Conservation (phyloP, 2,113 vertebrate species). For the Mola mola region DNA sequence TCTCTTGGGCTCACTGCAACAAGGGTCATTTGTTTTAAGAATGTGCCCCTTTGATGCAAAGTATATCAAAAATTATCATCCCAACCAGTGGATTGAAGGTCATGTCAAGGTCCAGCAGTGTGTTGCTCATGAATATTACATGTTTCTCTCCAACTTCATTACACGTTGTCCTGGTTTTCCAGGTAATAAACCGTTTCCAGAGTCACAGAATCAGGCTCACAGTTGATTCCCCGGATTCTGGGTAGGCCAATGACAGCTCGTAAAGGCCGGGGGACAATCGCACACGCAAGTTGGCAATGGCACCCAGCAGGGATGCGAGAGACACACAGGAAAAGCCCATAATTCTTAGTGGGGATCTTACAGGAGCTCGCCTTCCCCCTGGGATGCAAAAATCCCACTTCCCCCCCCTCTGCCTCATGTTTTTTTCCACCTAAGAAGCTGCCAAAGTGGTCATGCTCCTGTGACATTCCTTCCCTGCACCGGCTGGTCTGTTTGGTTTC, state of each 20-base stretch:
- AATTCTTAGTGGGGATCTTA: conserved; percentile 33
- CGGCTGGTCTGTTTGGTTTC: conserved; percentile 27
- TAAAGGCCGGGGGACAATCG: background rate
- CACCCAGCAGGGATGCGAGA: conserved; percentile 18
- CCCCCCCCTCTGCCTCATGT: background rate
- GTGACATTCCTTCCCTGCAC: conserved; percentile 56
- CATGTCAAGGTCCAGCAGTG: conserved; percentile 47
- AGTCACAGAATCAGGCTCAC: background rate
- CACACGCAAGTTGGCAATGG: conserved; percentile 23
- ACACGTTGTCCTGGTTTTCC: conserved; percentile 33
- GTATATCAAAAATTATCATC: conserved; percentile 31
- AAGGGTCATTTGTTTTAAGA: conserved; percentile 10
- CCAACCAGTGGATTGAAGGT: conserved; percentile 38
- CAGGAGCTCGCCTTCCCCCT: conserved; percentile 19
- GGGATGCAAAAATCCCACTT: conserved; percentile 12
- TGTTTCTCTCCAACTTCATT: conserved; percentile 37
- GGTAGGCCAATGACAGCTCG: background rate
- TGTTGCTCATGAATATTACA: conserved; percentile 56
- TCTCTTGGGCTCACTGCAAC: conserved; percentile 1
- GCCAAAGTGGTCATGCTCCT: conserved; percentile 38
- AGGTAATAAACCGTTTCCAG: conserved; percentile 24
- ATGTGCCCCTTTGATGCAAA: conserved; percentile 25
- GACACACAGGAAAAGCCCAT: conserved; percentile 1
- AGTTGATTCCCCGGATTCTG: conserved; percentile 22
- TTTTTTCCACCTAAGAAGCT: conserved; percentile 24